Evolutionary conservation across 92 coral and sea anemone species (phyloP), one percentile per base, ranked within the genome.

Genomic region (Scolanthus callimorphus): DNA sequence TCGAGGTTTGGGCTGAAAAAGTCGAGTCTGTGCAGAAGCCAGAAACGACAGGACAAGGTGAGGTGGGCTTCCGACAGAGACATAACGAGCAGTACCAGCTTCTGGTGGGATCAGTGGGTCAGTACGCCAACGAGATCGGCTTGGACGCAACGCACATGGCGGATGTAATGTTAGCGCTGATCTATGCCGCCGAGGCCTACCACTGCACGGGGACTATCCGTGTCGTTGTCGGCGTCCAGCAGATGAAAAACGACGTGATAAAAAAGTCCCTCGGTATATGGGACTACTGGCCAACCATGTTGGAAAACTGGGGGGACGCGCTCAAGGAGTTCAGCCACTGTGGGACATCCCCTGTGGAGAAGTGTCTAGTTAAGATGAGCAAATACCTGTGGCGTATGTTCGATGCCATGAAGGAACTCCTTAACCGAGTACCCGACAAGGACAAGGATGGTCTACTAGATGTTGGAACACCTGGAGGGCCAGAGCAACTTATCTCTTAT

Each of bases 241-340:
- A 66, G 27, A 25, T 38, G 29, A 11, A 56, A 2, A 20, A 54
- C 2, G 1, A 3, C 0, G 39, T 26, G 6, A 39, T 46, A 47
- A 41, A 44, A 17, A 41, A 17, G 26, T n/a, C 28, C 11, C 49
- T 30, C 11, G 51, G 67, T 0, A 29, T 66, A 0, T 50, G 28
- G 54, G 79, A 76, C 10, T 38, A 57, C 61, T 66, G 74, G 74
- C 24, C 44, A 8, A 56, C 81, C 17, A 73, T 80, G 71, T 31
- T 80, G 1, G 81, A 80, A 61, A 80, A 80, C 65, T 65, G 76
- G 81, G 86, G 73, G 2, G 70, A 65, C 17, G 25, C 71, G 27
- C 58, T 30, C 67, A 74, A 55, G 51, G 70, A 73, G 50, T 65
- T 50, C 34, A n/a, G 25, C n/a, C 78, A 70, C 48, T 77, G 78